Conservation (phyloP, 2,113 vertebrate genomes). For the Verasper variegatus region DNA sequence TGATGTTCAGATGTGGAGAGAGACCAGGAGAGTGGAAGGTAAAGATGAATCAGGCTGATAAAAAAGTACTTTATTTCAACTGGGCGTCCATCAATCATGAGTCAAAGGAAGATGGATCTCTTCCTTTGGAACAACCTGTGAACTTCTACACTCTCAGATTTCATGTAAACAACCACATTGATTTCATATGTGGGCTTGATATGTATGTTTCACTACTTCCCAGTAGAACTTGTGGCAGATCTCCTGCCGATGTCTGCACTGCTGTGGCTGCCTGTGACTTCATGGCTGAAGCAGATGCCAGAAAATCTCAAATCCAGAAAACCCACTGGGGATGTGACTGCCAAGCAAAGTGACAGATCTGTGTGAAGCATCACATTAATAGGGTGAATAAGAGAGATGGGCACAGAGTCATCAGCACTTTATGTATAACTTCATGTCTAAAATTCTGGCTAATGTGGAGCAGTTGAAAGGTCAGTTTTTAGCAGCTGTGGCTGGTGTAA, state of each 20-base stretch:
- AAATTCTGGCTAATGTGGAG: background rate
- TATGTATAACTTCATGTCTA: background rate
- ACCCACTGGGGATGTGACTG: slow-evolving; percentile 54
- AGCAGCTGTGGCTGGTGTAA: background rate
- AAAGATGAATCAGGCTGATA: background rate
- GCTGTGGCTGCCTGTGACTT: slow-evolving; percentile 61
- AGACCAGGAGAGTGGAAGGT: background rate
- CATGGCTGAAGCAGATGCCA: slow-evolving; percentile 66
- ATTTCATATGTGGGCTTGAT: slow-evolving; percentile 1
- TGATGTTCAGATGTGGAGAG: slow-evolving; percentile 7
- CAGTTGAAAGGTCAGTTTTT: background rate
- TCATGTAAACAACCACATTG: background rate
- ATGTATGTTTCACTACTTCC: slow-evolving; percentile 15
- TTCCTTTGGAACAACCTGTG: background rate
- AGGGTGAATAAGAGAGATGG: slow-evolving; percentile 5
- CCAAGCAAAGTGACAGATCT: slow-evolving; percentile 43
- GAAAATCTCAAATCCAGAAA: slow-evolving; percentile 76
- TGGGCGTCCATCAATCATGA: slow-evolving; percentile 12
- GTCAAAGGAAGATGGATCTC: background rate
- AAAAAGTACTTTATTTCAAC: background rate
- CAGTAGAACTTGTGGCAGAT: slow-evolving; percentile 44
- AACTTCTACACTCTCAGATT: background rate
- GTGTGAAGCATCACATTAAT: slow-evolving; percentile 38
- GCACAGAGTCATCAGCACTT: slow-evolving; percentile 30
- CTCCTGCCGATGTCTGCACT: slow-evolving; percentile 37